Evolutionary conservation across 2,888 invertebrate genomes (phyloP).

Genomic region (Lottia scabra): DNA sequence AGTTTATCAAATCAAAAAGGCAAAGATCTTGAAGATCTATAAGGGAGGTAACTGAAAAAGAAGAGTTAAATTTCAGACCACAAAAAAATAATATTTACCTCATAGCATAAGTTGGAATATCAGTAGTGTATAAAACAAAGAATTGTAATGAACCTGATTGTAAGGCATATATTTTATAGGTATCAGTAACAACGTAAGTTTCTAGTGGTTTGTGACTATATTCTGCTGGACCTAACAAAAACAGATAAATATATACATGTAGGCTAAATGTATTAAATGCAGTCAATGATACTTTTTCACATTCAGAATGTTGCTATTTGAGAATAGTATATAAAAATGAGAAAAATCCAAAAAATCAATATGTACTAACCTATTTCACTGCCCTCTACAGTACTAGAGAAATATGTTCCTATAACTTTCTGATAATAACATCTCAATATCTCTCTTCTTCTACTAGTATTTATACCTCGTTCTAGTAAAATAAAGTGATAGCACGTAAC

Average conservation of each 20-base stretch:
- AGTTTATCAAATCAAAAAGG: no score
- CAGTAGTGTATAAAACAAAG: conserved; percentile 50
- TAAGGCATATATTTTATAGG: conserved; percentile 63
- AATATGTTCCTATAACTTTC: conserved; percentile 55
- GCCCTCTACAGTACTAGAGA: conserved; percentile 47
- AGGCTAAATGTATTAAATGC: no score
- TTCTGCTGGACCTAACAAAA: conserved; percentile 46
- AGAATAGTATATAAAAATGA: not conserved
- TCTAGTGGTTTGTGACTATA: conserved; percentile 56
- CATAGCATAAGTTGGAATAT: conserved; percentile 65
- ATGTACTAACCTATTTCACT: conserved; percentile 47
- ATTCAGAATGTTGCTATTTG: no score
- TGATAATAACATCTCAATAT: conserved; percentile 59
- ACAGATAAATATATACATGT: not conserved
- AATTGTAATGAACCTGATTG: conserved; percentile 51
- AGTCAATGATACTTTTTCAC: no score
- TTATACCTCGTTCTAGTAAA: conserved; percentile 5
- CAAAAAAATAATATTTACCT: conserved; percentile 42
- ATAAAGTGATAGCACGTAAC: no score
- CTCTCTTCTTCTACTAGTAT: conserved; percentile 43
- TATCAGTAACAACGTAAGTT: conserved; percentile 58
- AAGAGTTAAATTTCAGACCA: not conserved
- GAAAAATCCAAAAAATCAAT: no score
- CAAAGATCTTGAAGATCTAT: no score
- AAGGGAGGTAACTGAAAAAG: not conserved